Conservation (phyloP, 35 echinoderm and acorn worm species). For the Apostichopus japonicus region DNA sequence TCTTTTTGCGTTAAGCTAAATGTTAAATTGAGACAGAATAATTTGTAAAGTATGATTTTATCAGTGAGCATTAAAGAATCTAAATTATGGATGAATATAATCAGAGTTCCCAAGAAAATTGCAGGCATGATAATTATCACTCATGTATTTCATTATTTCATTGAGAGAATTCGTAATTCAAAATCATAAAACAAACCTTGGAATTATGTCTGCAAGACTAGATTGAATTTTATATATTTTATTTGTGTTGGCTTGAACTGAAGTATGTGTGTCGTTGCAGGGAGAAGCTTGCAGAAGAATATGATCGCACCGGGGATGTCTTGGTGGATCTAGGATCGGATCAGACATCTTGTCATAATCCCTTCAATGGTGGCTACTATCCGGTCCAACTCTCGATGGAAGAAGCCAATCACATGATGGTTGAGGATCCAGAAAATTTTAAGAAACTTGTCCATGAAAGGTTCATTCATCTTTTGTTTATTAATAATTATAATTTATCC, state of each 20-base stretch:
- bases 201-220: background rate
- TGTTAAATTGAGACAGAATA: too few species aligned
- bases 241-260: background rate
- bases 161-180: too few species aligned
- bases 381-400: slow-evolving; percentile 91
- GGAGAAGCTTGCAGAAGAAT: slow-evolving; percentile 80
- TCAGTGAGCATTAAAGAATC: too few species aligned
- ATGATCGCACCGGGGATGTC: slow-evolving; percentile 88
- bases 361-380: slow-evolving; percentile 97
- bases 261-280: slow-evolving; percentile 53
- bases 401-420: slow-evolving; percentile 87
- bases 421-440: slow-evolving; percentile 69
- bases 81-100: too few species aligned
- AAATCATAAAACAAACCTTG: background rate
- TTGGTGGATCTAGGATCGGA: slow-evolving; percentile 92
- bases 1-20: too few species aligned
- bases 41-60: too few species aligned
- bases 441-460: slow-evolving; percentile 91
- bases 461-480: slow-evolving; percentile 25
- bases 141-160: too few species aligned
- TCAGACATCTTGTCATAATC: slow-evolving; percentile 98
- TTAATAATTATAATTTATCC: too few species aligned
- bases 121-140: too few species aligned
- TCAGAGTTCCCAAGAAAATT: too few species aligned
- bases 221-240: background rate